Evolutionary conservation across 2,797 vertebrate species (phyloP).

Genomic region (Nannoperca obscura): DNA sequence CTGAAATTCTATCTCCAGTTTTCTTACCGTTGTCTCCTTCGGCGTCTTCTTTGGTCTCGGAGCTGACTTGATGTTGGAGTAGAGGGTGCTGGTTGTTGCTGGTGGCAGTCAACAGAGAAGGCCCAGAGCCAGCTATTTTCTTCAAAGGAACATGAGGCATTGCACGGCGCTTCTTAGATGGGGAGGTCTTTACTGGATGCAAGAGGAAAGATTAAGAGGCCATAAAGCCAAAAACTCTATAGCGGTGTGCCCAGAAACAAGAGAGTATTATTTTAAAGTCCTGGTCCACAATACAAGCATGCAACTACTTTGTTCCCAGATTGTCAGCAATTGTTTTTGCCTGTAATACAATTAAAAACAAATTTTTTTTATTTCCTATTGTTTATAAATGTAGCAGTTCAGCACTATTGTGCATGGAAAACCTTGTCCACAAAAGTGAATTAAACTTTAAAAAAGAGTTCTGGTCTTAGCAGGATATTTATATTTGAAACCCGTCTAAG

Average conservation of each 20-base stretch:
- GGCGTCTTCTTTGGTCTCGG: conserved; percentile 64
- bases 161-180: conserved; percentile 91
- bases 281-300: background rate
- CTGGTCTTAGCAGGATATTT: background rate
- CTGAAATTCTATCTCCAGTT: conserved; percentile 1
- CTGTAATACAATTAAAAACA: no score
- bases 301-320: background rate
- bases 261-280: background rate
- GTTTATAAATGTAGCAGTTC: no score
- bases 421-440: background rate
- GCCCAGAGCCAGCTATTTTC: conserved; percentile 70
- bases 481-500: background rate
- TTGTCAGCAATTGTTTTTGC: no score
- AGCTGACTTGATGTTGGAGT: conserved; percentile 58
- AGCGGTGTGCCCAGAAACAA: background rate
- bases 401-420: background rate
- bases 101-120: conserved; percentile 67
- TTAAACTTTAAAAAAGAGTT: background rate
- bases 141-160: conserved; percentile 76
- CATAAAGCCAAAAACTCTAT: background rate
- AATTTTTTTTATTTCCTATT: no score
- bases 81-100: conserved; percentile 51
- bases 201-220: conserved; percentile 3
- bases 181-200: conserved; percentile 89
- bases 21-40: conserved; percentile 77